Conservation (phyloP, 2,113 vertebrate species). For the Lichenostomus cassidix region DNA sequence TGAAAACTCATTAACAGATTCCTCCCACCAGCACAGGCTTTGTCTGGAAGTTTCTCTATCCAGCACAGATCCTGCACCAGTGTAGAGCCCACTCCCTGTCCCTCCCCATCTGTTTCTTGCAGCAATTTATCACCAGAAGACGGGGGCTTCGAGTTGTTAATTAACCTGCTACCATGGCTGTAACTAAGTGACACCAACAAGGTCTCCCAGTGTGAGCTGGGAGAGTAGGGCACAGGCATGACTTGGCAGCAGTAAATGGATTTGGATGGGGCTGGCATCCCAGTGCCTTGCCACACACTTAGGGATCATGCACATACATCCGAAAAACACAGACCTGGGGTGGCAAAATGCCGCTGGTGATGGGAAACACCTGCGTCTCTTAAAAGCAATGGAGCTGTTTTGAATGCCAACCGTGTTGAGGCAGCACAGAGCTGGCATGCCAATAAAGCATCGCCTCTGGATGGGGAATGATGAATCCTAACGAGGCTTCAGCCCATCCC, state of each 20-base stretch:
- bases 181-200: neutral
- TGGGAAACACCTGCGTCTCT: neutral
- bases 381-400: accelerated
- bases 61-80: neutral
- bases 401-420: accelerated
- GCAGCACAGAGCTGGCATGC: neutral
- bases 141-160: accelerated
- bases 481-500: neutral
- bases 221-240: accelerated
- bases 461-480: neutral
- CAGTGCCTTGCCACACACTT: neutral
- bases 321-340: accelerated
- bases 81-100: accelerated
- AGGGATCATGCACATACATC: accelerated
- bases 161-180: neutral
- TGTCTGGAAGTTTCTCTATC: neutral
- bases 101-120: neutral
- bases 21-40: neutral
- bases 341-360: neutral
- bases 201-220: neutral
- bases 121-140: neutral
- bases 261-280: neutral
- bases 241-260: neutral
- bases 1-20: neutral
- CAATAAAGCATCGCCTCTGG: neutral